These are phyloP conservation scores for Platyscapa corneri DNA, from an alignment of 1,140 invertebrate genomes.

Conservation along the genomic window DNA sequence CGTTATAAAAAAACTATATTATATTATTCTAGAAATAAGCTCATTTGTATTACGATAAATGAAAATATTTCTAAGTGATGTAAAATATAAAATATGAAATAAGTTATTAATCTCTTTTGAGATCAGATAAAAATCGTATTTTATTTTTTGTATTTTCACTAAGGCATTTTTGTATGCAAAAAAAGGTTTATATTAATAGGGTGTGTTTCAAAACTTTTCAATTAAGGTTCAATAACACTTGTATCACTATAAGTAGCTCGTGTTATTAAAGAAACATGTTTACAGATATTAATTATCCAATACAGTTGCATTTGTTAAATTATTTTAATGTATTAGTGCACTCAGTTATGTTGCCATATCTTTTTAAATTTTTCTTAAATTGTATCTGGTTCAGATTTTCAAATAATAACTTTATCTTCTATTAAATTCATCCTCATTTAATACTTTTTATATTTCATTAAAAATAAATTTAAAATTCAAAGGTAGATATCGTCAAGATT, in stretches of 20 bases:
- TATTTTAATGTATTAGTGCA: constrained; percentile 9
- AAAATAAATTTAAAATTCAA: no score
- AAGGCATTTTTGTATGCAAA: no score
- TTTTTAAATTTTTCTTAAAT: not conserved
- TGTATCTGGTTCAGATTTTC: not conserved
- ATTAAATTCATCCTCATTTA: no score
- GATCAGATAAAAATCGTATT: not conserved
- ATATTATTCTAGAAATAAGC: not conserved
- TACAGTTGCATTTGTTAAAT: not conserved
- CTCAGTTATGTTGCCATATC: not conserved
- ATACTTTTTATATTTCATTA: no score
- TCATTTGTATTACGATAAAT: not conserved
- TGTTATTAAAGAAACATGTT: constrained; percentile 9
- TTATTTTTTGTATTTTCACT: no score
- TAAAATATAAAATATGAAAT: not conserved
- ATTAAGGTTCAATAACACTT: constrained; percentile 6
- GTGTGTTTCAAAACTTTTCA: constrained; percentile 5
- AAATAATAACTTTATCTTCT: no score
- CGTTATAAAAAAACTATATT: no score
- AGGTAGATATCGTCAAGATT: no score
- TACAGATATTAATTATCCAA: not conserved
- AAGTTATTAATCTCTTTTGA: not conserved
- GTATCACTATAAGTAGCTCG: not conserved
- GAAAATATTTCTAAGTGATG: not conserved
- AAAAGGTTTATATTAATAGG: not conserved